Evolutionary conservation across 2,888 invertebrate species (phyloP).

Genomic region (Aporophyla lueneburgensis): DNA sequence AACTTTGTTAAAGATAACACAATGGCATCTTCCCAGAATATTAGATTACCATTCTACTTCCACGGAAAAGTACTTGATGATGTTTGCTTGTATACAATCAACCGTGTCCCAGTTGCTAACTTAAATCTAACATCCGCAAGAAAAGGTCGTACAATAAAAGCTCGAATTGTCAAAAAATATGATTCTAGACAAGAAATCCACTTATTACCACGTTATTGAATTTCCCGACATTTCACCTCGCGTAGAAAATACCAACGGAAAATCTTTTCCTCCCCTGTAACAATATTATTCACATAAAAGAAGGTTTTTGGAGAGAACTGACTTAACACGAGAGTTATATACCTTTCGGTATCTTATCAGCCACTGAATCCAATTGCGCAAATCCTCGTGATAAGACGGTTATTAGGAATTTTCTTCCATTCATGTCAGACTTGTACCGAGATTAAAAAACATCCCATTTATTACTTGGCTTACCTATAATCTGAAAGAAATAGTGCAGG

Average conservation of each 20-base stretch:
- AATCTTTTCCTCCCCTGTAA: slow-evolving; percentile 75
- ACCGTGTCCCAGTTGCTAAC: slow-evolving; percentile 23
- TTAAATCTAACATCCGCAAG: slow-evolving; percentile 41
- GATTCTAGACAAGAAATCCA: slow-evolving; percentile 79
- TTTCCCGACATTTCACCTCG: slow-evolving; percentile 82
- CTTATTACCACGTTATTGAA: slow-evolving; percentile 87
- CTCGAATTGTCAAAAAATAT: slow-evolving; percentile 80
- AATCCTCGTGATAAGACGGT: slow-evolving; percentile 28
- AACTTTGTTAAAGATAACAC: slow-evolving; percentile 20
- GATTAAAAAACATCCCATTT: neutral
- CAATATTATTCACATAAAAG: slow-evolving; percentile 74
- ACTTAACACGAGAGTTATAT: slow-evolving; percentile 64
- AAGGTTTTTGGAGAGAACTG: slow-evolving; percentile 68
- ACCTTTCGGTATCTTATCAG: slow-evolving; percentile 28
- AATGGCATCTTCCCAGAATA: slow-evolving; percentile 34
- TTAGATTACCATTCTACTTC: slow-evolving; percentile 29
- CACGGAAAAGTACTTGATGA: slow-evolving; percentile 21
- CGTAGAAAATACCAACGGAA: slow-evolving; percentile 72
- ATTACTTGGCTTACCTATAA: neutral
- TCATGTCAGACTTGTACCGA: too few species aligned
- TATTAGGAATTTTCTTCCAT: slow-evolving; percentile 16
- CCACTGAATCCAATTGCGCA: slow-evolving; percentile 31
- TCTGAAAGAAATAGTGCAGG: neutral
- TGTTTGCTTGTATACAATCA: slow-evolving; percentile 21
- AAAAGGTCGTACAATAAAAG: slow-evolving; percentile 74